Percentiles rank a stretch among this genome's conserved stretches.
Evolutionary conservation across 1,140 invertebrate genomes (phyloP).

Genomic region (Hormaphis cornu): DNA sequence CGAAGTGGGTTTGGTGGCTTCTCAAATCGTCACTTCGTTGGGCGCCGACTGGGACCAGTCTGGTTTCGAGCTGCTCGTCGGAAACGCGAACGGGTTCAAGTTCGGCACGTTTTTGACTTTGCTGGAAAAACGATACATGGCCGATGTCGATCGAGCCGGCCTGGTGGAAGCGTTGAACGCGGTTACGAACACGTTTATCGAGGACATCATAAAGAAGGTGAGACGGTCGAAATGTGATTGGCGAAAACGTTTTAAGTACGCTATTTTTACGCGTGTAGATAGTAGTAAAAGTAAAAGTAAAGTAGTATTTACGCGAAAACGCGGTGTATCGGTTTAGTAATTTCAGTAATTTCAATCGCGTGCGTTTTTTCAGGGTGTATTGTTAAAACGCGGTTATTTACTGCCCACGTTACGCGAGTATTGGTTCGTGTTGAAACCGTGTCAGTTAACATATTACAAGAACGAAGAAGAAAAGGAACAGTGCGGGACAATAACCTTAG

Average conservation of each 20-base stretch:
- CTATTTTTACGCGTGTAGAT: too few relatives aligned
- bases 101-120: slow-evolving; percentile 62
- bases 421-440: slow-evolving; percentile 68
- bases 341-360: too few relatives aligned
- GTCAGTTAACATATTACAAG: slow-evolving; percentile 64
- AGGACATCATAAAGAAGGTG: slow-evolving; percentile 74
- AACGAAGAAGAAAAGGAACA: slow-evolving; percentile 59
- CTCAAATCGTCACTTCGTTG: slow-evolving; percentile 54
- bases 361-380: slow-evolving; percentile 49
- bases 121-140: slow-evolving; percentile 56
- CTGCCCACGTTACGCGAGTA: slow-evolving; percentile 65
- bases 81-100: slow-evolving; percentile 52
- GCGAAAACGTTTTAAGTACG: too few relatives aligned
- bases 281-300: too few relatives aligned
- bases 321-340: too few relatives aligned
- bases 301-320: too few relatives aligned
- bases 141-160: slow-evolving; percentile 50
- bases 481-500: slow-evolving; percentile 47
- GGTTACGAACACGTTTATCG: slow-evolving; percentile 64
- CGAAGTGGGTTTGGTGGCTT: slow-evolving; percentile 55
- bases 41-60: slow-evolving; percentile 56
- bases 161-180: slow-evolving; percentile 62
- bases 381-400: slow-evolving; percentile 63
- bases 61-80: slow-evolving; percentile 55
- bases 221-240: slow-evolving; percentile 5